Evolutionary conservation across 2,797 vertebrate genomes (phyloP).

Genomic region (Danio albolineatus): DNA sequence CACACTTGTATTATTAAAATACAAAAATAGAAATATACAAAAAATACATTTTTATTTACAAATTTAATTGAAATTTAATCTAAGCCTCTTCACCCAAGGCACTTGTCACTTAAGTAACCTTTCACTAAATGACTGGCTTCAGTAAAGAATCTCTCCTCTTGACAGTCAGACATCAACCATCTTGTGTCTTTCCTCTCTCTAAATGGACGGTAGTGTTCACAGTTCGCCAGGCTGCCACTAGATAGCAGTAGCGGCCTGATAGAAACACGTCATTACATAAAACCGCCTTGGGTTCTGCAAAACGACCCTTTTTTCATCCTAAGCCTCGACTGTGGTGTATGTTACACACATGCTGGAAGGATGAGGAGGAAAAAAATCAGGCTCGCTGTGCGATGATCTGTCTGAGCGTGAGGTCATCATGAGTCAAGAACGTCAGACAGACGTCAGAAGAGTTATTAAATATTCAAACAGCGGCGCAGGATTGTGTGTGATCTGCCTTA

Average conservation of each 20-base stretch:
- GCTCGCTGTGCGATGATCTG: constrained; percentile 44
- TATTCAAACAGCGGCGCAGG: constrained; percentile 41
- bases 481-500: constrained; percentile 23
- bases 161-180: constrained; percentile 58
- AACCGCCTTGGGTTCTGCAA: constrained; percentile 72
- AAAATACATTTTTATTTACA: not conserved
- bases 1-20: not conserved
- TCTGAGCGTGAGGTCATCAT: constrained; percentile 43
- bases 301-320: constrained; percentile 59
- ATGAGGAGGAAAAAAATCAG: constrained; percentile 12
- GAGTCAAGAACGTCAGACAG: constrained; percentile 47
- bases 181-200: constrained; percentile 65
- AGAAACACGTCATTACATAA: constrained; percentile 56
- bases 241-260: constrained; percentile 72
- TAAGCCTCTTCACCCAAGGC: not conserved
- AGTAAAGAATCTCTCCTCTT: constrained; percentile 30
- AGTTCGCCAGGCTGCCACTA: constrained; percentile 65
- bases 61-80: too few relatives aligned
- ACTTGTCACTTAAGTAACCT: not conserved
- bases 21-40: not conserved
- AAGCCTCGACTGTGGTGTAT: constrained; percentile 51
- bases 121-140: not conserved
- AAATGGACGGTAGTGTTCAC: constrained; percentile 65
- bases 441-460: constrained; percentile 55
- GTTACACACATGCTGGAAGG: constrained; percentile 50